Evolutionary conservation across 2,797 vertebrate species (phyloP).

Genomic region (Sebastes melanostomus): DNA sequence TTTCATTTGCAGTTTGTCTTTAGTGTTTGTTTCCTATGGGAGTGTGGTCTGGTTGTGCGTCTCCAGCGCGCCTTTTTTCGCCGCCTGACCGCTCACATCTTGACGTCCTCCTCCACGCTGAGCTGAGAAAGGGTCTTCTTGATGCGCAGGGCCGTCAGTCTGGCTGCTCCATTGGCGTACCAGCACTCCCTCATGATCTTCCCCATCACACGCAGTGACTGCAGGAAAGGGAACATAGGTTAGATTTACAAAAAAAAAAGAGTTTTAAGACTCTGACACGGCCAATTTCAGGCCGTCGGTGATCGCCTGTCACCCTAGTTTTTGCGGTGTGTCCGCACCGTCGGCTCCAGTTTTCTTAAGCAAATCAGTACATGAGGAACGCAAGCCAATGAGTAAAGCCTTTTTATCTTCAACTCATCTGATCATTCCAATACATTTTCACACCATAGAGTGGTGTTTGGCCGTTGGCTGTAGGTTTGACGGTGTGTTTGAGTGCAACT

Average conservation of each 20-base stretch:
- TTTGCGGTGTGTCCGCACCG: too few relatives aligned
- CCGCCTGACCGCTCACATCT: constrained; percentile 85
- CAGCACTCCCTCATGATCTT: constrained; percentile 99
- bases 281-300: fast-evolving
- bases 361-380: too few relatives aligned
- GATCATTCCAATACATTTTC: too few relatives aligned
- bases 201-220: constrained; percentile 98
- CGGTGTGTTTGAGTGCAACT: too few relatives aligned
- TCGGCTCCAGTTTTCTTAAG: too few relatives aligned
- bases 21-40: constrained; percentile 64
- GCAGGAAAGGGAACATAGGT: not conserved
- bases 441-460: too few relatives aligned
- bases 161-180: constrained; percentile 95
- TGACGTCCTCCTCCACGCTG: constrained; percentile 96
- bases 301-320: too few relatives aligned
- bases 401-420: too few relatives aligned
- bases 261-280: too few relatives aligned
- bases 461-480: too few relatives aligned
- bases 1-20: constrained; percentile 73
- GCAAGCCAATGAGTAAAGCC: too few relatives aligned
- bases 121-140: constrained; percentile 99
- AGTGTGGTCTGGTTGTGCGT: constrained; percentile 64
- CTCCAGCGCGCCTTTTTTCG: constrained; percentile 34
- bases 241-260: not conserved
- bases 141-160: constrained; percentile 96